phyloP scores from a whole-genome alignment of 2,797 vertebrate species.

The Erpetoichthys calabaricus region DNA sequence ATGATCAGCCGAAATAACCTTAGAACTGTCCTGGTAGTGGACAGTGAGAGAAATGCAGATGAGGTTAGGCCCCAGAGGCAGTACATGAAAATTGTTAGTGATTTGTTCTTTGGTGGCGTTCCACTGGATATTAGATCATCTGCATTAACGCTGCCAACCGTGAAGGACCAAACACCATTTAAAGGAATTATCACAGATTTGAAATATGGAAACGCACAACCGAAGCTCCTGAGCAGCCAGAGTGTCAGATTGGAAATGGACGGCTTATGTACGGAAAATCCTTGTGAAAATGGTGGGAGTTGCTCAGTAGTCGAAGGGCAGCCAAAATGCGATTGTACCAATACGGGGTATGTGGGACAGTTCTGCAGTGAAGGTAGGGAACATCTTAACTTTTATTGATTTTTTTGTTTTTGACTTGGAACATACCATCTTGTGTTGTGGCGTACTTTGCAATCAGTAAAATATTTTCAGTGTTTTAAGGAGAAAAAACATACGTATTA shows the following conservation, averaged over 20 bases:
- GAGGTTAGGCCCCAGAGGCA: constrained; percentile 77
- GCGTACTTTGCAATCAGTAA: too few relatives aligned
- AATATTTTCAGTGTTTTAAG: neutral
- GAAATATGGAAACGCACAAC: constrained; percentile 76
- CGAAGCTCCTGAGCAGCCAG: constrained; percentile 72
- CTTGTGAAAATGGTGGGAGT: constrained; percentile 86
- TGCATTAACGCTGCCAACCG: constrained; percentile 69
- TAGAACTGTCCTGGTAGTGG: constrained; percentile 68
- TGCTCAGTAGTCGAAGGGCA: constrained; percentile 82
- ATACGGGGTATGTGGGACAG: constrained; percentile 79
- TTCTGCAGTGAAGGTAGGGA: constrained; percentile 92
- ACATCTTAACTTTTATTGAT: neutral
- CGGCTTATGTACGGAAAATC: constrained; percentile 79
- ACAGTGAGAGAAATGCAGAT: constrained; percentile 62
- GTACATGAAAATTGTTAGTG: constrained; percentile 87
- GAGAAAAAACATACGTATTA: neutral
- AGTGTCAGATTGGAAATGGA: constrained; percentile 76
- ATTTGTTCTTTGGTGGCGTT: constrained; percentile 85
- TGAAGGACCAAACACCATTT: constrained; percentile 65
- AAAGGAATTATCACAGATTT: constrained; percentile 84
- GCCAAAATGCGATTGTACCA: constrained; percentile 85
- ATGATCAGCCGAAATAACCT: constrained; percentile 73
- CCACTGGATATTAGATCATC: constrained; percentile 74
- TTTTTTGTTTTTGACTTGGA: neutral
- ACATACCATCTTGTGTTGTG: too few relatives aligned